Conservation (phyloP, 2,113 vertebrate species). For the Corythaixoides concolor region DNA sequence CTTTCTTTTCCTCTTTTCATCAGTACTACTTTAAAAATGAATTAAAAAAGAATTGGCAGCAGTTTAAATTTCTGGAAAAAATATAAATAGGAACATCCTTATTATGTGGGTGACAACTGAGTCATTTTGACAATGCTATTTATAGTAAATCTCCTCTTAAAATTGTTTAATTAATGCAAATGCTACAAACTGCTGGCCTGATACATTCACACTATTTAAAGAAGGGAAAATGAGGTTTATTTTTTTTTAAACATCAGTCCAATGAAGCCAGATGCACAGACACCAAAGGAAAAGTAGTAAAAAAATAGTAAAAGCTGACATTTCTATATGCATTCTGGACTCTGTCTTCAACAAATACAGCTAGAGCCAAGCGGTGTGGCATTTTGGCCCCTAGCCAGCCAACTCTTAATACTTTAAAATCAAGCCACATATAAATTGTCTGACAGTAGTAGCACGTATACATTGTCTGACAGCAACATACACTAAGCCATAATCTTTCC, state of each 20-base stretch:
- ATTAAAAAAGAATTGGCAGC: neutral
- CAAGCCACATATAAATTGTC: neutral
- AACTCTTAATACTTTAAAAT: neutral
- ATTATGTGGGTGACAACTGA: conserved; percentile 26
- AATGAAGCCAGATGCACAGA: neutral
- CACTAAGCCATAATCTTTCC: neutral
- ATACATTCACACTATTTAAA: neutral
- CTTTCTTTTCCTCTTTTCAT: neutral
- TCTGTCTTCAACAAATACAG: neutral
- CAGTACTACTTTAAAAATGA: neutral
- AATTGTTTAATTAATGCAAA: conserved; percentile 9
- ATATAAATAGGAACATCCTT: conserved; percentile 15
- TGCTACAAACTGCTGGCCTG: neutral
- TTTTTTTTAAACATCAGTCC: neutral
- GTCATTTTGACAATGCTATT: conserved; percentile 22
- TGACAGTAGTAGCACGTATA: neutral
- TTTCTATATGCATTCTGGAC: neutral
- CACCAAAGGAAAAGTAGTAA: neutral
- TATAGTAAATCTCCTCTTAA: conserved; percentile 11
- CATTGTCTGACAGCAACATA: neutral
- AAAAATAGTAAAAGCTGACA: too few relatives aligned
- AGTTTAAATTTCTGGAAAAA: neutral
- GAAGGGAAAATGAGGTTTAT: neutral
- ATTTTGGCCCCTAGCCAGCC: neutral
- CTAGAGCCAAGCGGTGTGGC: neutral